Conservation (phyloP, 2,113 vertebrate species). For the Cyphomyrus discorhynchus region DNA sequence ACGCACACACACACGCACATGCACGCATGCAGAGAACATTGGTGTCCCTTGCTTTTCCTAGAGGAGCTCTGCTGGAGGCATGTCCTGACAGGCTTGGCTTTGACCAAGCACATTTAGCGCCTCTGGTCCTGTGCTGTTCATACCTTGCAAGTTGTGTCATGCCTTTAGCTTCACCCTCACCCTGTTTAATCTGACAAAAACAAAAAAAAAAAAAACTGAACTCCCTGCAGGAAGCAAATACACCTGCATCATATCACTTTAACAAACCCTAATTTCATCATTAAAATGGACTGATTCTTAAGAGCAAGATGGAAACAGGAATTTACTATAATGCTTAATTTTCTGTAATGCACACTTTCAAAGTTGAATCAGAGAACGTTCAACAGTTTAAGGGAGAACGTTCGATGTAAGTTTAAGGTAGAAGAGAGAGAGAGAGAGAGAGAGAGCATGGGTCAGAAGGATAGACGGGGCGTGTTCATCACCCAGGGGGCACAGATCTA, state of each 20-base stretch:
- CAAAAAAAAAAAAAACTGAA: conserved; percentile 28
- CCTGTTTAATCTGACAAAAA: conserved; percentile 70
- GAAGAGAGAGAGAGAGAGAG: background rate
- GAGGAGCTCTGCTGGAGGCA: conserved; percentile 88
- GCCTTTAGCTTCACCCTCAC: conserved; percentile 68
- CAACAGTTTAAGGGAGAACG: background rate
- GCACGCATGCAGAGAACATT: background rate
- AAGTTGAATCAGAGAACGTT: background rate
- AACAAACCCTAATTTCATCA: background rate
- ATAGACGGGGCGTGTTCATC: background rate
- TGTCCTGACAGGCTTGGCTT: conserved; percentile 80
- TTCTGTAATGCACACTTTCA: background rate
- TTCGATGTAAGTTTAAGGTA: background rate
- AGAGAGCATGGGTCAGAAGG: background rate
- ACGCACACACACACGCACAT: background rate
- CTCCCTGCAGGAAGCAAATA: background rate
- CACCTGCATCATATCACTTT: conserved; percentile 11
- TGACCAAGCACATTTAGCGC: conserved; percentile 83
- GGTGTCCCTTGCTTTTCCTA: conserved; percentile 51
- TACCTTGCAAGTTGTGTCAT: conserved; percentile 91
- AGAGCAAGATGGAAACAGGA: background rate
- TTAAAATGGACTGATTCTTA: background rate
- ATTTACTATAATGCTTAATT: background rate
- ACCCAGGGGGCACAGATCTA: background rate
- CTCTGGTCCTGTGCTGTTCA: conserved; percentile 97